phyloP scores from a whole-genome alignment of 2,113 vertebrate species.

The Bos javanicus region DNA sequence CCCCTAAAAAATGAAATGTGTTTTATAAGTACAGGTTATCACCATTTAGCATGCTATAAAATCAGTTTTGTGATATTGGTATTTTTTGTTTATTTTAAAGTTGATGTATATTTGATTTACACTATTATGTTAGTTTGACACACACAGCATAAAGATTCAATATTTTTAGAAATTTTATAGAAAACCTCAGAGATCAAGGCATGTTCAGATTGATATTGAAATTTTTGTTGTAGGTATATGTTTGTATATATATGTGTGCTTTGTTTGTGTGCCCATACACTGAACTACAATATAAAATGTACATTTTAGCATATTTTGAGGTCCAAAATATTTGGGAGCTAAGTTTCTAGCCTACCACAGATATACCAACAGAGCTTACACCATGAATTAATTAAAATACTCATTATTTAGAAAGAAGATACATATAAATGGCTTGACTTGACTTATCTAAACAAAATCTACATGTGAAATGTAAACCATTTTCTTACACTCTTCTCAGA shows the following conservation, averaged over 20 bases:
- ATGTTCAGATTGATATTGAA: background rate
- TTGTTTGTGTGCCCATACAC: background rate
- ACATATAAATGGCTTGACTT: background rate
- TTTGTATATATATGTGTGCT: background rate
- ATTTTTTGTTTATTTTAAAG: background rate
- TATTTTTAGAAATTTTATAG: background rate
- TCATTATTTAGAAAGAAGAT: background rate
- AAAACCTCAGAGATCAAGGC: background rate
- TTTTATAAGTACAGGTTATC: background rate
- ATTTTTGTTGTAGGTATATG: background rate
- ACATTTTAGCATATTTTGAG: background rate
- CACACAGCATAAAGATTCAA: background rate
- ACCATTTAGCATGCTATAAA: background rate
- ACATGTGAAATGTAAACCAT: background rate
- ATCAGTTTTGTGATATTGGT: background rate
- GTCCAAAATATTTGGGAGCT: background rate
- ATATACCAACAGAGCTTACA: background rate
- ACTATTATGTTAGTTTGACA: background rate
- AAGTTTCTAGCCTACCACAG: background rate
- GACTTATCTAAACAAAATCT: background rate
- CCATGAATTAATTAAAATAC: background rate
- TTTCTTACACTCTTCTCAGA: background rate
- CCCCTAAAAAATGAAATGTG: background rate
- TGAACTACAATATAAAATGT: background rate
- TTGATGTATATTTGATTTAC: background rate